These are phyloP conservation scores for Potamarius usumacintae DNA, from an alignment of 2,113 vertebrate species.

Conservation along the genomic window DNA sequence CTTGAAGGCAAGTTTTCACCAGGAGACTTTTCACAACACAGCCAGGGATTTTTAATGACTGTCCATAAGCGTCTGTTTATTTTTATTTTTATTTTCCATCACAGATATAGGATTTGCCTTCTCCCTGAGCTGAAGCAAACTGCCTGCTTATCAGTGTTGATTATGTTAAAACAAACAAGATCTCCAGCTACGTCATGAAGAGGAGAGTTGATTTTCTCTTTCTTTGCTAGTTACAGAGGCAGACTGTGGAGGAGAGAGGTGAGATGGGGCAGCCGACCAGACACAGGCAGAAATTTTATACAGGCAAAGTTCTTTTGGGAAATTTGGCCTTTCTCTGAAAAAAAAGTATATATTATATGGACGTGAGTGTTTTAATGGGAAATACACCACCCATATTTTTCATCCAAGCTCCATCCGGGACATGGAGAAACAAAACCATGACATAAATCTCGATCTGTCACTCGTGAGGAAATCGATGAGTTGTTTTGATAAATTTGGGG, in stretches of 20 bases:
- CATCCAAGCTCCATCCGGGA: no score
- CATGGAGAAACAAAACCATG: no score
- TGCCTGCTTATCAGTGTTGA: background rate
- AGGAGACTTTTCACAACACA: no score
- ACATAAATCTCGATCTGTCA: no score
- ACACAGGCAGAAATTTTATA: background rate
- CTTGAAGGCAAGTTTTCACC: no score
- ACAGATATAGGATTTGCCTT: background rate
- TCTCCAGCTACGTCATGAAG: background rate
- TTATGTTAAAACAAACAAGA: background rate
- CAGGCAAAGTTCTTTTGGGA: background rate
- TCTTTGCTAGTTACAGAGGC: no score
- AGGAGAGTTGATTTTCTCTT: background rate
- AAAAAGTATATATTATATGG: no score
- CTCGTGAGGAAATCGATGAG: no score
- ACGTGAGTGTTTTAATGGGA: no score
- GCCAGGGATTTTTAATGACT: background rate
- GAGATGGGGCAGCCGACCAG: background rate
- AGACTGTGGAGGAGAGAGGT: no score
- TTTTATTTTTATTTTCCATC: background rate
- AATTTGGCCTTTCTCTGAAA: background rate
- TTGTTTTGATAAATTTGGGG: no score
- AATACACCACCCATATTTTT: no score
- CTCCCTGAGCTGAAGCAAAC: background rate
- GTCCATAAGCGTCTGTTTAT: background rate